Evolutionary conservation across 2,888 invertebrate species (phyloP).

Genomic region (Parnassius glacialis): DNA sequence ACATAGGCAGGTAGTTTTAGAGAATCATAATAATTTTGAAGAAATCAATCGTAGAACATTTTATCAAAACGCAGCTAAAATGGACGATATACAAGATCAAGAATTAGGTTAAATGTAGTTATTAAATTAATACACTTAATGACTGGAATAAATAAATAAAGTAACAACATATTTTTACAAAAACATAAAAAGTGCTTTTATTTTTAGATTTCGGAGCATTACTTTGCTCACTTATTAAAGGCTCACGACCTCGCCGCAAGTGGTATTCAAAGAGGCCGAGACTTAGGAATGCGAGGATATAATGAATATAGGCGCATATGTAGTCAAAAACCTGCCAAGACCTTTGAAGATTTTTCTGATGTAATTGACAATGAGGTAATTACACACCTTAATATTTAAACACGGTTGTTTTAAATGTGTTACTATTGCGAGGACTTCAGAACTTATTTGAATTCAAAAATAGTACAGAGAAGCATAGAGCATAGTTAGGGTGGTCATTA

Average conservation of each 20-base stretch:
- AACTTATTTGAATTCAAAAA: too few relatives aligned
- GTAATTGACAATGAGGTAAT: constrained; percentile 60
- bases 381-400: neutral
- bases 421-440: too few relatives aligned
- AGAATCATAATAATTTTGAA: constrained; percentile 52
- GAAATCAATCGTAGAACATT: constrained; percentile 62
- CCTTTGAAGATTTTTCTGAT: constrained; percentile 56
- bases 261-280: constrained; percentile 61
- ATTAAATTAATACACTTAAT: neutral
- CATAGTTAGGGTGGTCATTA: too few relatives aligned
- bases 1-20: constrained; percentile 51
- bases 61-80: constrained; percentile 53
- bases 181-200: too few relatives aligned
- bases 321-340: constrained; percentile 49
- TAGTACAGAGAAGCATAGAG: too few relatives aligned
- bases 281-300: constrained; percentile 58
- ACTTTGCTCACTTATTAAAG: constrained; percentile 50
- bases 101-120: constrained; percentile 41
- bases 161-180: too few relatives aligned
- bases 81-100: constrained; percentile 60
- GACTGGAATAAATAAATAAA: neutral
- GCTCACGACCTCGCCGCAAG: constrained; percentile 52
- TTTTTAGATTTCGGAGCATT: constrained; percentile 56
- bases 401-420: too few relatives aligned
- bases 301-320: constrained; percentile 60